Base-by-base conservation (phyloP, 1,140 invertebrate genomes). In the Pachyrhynchus sulphureomaculatus region DNA sequence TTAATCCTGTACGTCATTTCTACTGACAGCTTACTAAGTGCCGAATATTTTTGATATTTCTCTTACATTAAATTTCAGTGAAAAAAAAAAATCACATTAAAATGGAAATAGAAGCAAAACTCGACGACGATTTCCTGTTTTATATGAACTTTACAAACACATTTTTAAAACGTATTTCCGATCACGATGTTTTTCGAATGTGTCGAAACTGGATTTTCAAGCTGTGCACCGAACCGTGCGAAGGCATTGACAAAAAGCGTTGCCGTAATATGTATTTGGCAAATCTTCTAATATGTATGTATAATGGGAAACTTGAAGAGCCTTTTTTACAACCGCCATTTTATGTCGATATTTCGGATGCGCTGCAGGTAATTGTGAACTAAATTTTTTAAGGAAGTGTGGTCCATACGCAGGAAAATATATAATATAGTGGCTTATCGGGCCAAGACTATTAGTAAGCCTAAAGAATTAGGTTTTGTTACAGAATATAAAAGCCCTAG, bases 111-210 rank as follows among this genome's bases (percentile, higher is more conserved):
- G 75, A 76, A 70, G 67, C 68, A 13, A 74, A 72, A 68, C 60
- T 79, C 20, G 76, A 79, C 52, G 67, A 76, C 53, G 76, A 79
- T 70, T 79, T 75, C 41, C 61, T 78, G 0, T 75, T 76, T 39
- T 78, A 77, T 53, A 64, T 76, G 21, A 71, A 72, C 51, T 76
- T 76, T 45, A 72, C 72, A 1, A 73, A 69, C 37, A 70, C 67
- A 12, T 76, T 71, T 57, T 61, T 71, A 9, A 64, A 72, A 44
- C 36, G 66, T 4, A 52, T 64, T n/a, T n/a, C 33, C 10, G 58
- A 66, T 23, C 51, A 47, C 23, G 51, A 68, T 32, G 36, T 66
- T 4, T 61, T 59, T 18, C 37, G 41, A 15, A 65, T 34, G 39
- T 61, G 42, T 47, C 32, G 39, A 42, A 37, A 55, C 57, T 78